A percentile compares a stretch with the other conserved stretches of the same genome.
These are phyloP conservation scores for Torymus tubicola DNA, from an alignment of 2,888 invertebrate genomes.

Conservation along the genomic window DNA sequence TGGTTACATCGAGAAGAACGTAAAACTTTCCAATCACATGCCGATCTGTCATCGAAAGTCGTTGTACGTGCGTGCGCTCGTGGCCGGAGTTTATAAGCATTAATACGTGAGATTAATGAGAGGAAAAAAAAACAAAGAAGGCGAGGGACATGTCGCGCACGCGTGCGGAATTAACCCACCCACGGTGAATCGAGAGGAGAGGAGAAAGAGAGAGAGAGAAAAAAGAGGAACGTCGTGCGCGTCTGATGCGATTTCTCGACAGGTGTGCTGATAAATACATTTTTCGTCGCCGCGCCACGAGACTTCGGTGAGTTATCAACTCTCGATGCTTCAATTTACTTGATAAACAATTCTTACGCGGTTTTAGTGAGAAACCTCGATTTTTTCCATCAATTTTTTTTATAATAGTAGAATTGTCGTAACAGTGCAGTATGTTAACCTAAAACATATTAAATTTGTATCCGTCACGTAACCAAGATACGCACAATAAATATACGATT, in stretches of 20 bases:
- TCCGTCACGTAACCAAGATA: no score
- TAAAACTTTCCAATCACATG: constrained; percentile 48
- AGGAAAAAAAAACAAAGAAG: constrained; percentile 13
- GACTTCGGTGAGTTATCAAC: no score
- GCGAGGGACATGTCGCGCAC: constrained; percentile 5
- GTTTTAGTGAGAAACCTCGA: no score
- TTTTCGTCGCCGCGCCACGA: no score
- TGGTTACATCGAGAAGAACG: constrained; percentile 16
- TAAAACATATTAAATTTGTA: no score
- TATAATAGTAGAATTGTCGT: no score
- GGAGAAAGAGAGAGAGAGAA: constrained; percentile 48
- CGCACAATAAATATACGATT: no score
- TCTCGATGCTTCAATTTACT: no score
- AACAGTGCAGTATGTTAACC: no score
- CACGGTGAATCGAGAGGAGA: constrained; percentile 50
- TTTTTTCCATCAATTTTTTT: no score
- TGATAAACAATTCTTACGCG: no score
- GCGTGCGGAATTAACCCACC: constrained; percentile 44
- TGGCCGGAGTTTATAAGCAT: constrained; percentile 11
- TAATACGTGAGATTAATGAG: constrained; percentile 34
- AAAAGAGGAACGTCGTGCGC: constrained; percentile 49
- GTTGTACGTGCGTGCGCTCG: neutral
- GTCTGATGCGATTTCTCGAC: constrained; percentile 36
- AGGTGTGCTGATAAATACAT: constrained; percentile 13
- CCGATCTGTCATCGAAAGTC: constrained; percentile 52